Evolutionary conservation across 2,113 vertebrate species (phyloP), one percentile per base, ranked within the genome.

Genomic region (Nycticryphes semicollaris): DNA sequence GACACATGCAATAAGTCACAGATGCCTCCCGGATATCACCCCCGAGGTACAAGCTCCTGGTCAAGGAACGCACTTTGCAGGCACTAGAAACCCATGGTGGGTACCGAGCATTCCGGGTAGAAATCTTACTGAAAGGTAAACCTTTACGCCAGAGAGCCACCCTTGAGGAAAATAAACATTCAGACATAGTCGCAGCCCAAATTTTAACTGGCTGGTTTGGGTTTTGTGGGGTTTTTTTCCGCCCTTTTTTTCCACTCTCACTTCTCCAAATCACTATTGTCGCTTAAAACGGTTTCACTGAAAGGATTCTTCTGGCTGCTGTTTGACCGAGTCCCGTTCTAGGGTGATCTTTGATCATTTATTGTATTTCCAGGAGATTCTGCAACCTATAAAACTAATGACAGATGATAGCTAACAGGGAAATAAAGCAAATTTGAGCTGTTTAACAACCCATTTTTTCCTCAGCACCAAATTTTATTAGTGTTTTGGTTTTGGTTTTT

Each of bases 11-110:
- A 1, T 18, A 28, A 25, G 25, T 17, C 3, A 16, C 31, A 2
- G 53, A 8, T 31, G 0, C 7, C 16, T 73, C 82, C 60, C 45
- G 30, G 7, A 17, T 3, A 35, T 9, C 48, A 12, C 35, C 80
- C 31, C 3, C 18, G 7, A 13, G 21, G 27, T 1, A 12, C 43
- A 10, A 47, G n/a, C 77, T 66, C 70, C 4, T 7, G 21, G 35
- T 7, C 35, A 14, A 72, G 74, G 76, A 81, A 87, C 7, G 57
- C 80, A 4, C 70, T 51, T n/a, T 27, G 84, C 50, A 15, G 10
- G 1, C 73, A 11, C n/a, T 7, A 16, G 23, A n/a, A 82, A 82
- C 19, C 25, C 3, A 1, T 0, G 0, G 3, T 7, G 18, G 66
- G 89, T 8, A 9, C 78, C 1, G 9, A 80, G 64, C 28, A 28